Base-by-base conservation (phyloP, 2,888 invertebrate species). In the Hymenopus coronatus region DNA sequence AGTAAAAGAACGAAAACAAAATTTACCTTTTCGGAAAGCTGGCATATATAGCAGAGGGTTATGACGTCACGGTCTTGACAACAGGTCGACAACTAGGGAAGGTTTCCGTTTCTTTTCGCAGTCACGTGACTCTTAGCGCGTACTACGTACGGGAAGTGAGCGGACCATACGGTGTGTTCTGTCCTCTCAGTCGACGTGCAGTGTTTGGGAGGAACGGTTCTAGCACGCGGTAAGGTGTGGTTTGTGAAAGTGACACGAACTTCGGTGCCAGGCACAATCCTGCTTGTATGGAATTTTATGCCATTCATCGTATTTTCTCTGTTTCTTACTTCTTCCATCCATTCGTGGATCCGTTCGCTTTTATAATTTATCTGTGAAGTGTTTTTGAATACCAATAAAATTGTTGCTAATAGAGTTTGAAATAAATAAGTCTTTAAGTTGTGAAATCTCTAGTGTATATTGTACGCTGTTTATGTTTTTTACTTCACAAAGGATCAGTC, bases 51-150 rank as follows among this genome's bases (percentile, higher is more conserved):
- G n/a, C 25, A 70, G 30, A 83, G 40, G 46, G 7, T 46, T 9
- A 28, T 85, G 40, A 85, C 85, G 85, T 85, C 85, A 85, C 40
- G n/a, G 46, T 70, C 20, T 70, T 85, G 46, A 27, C 40, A 85
- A 85, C 85, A 85, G 85, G 85, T 85, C 40, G 27, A 54, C 85
- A 85, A 85, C 54, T 85, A 85, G 15, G 27, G 40, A 46, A 85
- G 85, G 27, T 14, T 40, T 84, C 27, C 46, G 2, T 9, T 40
- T 70, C 6, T 70, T 70, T 70, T 70, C 6, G 54, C 15, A 27
- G 12, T 54, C 85, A 85, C 85, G 85, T 85, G 85, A 85, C 12
- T 14, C 54, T 54, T 15, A 84, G 33, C 30, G 83, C 54, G 70
- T 33, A 82, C 40, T 30, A 40, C 40, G 82, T 40, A 87, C 40